Conservation (phyloP, 1,140 invertebrate species). For the Pogonognathellus flavescens region DNA sequence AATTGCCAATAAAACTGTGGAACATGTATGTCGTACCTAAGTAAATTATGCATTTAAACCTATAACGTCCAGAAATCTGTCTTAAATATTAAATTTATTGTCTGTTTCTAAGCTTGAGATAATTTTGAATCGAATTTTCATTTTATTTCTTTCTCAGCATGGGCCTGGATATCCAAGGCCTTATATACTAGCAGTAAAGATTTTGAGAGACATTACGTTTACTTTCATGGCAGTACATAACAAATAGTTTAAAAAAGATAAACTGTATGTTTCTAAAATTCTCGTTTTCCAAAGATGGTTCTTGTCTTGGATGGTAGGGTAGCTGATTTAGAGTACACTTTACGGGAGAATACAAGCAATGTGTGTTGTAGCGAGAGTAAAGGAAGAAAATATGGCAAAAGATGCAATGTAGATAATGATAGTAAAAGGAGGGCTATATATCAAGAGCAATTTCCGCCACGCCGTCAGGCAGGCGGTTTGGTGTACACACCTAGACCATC, state of each 20-base stretch:
- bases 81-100: not conserved
- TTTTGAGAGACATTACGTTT: too few relatives aligned
- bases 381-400: constrained; percentile 22
- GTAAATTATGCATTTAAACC: too few relatives aligned
- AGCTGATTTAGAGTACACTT: not conserved
- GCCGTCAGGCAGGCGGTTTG: constrained; percentile 49
- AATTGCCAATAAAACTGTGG: too few relatives aligned
- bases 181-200: too few relatives aligned
- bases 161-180: too few relatives aligned
- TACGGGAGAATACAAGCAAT: too few relatives aligned
- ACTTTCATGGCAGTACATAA: too few relatives aligned
- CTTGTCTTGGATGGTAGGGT: not conserved
- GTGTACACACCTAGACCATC: constrained; percentile 50
- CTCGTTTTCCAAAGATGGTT: not conserved
- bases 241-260: not conserved
- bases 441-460: constrained; percentile 53
- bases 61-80: too few relatives aligned
- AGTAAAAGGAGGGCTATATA: constrained; percentile 51
- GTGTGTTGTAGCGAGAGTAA: not conserved
- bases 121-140: not conserved
- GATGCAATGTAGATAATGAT: constrained; percentile 42
- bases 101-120: not conserved
- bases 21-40: too few relatives aligned
- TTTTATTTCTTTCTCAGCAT: not conserved
- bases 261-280: not conserved